Base-by-base conservation (phyloP, 2,113 vertebrate species). In the Hippoglossus stenolepis region DNA sequence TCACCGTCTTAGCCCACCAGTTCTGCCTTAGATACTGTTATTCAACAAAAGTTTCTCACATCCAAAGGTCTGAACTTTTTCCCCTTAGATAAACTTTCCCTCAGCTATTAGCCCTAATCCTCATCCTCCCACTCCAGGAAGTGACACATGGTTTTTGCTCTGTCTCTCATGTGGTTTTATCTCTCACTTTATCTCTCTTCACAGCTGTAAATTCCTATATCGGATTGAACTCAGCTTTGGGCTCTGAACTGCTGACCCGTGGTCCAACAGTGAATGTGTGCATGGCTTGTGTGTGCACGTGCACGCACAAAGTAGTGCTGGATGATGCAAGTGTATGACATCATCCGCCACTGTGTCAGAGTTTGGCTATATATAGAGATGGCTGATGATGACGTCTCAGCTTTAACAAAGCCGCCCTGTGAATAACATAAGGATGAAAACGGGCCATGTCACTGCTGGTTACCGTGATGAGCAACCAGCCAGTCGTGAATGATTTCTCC, bases 301-400 rank as follows among this genome's bases (percentile, higher is more conserved):
- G 47, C 65, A 20, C 61, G 47, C 61, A 20, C 62, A 28, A 23
- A 45, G 21, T 18, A 47, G 63, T 14, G 63, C 43, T 3, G 15
- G 15, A 20, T 65, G 43, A 83, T 59, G 57, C 20, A 14, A 38
- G 17, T 17, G 80, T 18, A 51, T 93, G 87, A 91, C 91, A 84
- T 92, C 85, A 92, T 87, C 72, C 43, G 65, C 65, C 65, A 64
- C 65, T 56, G 69, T 76, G 87, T 81, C 71, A 75, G 74, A 79
- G 68, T 76, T 71, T 75, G n/a, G n/a, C 75, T 92, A 91, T 89
- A 89, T 93, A 93, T 93, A 93, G 86, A 72, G 65, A 65, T 21
- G 73, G 77, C 43, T 0, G 20, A 54, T 9, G 28, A 47, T 88
- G 85, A 85, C 70, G 85, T 85, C 68, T 63, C 20, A 45, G 64